These are phyloP conservation scores for Delphinapterus leucas DNA, from an alignment of 2,113 vertebrate genomes.

Conservation along the genomic window DNA sequence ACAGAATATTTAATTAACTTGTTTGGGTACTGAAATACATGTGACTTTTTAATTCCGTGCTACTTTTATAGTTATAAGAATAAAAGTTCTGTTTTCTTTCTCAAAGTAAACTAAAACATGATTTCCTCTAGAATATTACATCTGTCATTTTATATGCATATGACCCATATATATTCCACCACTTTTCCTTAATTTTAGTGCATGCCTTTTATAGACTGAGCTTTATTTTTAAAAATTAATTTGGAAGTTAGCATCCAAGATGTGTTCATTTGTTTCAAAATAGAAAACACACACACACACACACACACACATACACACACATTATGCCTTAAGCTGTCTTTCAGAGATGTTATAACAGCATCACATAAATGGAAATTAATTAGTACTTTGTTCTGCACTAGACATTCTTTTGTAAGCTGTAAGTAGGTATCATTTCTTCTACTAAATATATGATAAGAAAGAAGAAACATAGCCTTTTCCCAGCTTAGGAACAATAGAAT, in stretches of 20 bases:
- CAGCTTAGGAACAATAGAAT: neutral
- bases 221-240: neutral
- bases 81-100: neutral
- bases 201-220: neutral
- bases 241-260: neutral
- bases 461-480: neutral
- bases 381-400: neutral
- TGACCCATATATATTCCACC: neutral
- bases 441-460: neutral
- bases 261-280: slow-evolving; percentile 39
- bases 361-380: slow-evolving; percentile 26
- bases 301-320: neutral
- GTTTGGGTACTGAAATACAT: neutral
- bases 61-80: neutral
- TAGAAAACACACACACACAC: neutral
- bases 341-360: slow-evolving; percentile 11
- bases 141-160: neutral
- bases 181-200: neutral
- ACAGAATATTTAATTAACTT: neutral
- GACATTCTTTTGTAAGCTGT: neutral
- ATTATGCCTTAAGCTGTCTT: neutral
- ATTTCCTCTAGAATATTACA: neutral
- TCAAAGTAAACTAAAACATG: neutral
- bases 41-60: neutral
- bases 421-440: neutral